These are phyloP conservation scores for Macroramphosus scolopax DNA, from an alignment of 2,797 vertebrate genomes.

Conservation along the genomic window DNA sequence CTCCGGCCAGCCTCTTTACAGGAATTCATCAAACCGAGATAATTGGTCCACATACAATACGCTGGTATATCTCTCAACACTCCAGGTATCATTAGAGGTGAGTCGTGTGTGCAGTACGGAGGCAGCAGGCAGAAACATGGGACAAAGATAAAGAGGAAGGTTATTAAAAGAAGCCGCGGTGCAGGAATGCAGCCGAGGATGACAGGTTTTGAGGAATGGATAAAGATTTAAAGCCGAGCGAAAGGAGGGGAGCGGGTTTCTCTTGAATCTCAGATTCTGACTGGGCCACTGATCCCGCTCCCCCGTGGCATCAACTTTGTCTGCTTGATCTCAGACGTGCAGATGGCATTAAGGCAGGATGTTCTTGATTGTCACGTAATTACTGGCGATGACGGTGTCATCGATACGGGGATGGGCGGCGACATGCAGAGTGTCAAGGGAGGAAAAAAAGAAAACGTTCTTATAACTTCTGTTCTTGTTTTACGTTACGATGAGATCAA, in stretches of 20 bases:
- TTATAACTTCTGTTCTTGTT: too few relatives aligned
- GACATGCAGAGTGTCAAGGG: too few relatives aligned
- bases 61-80: slow-evolving; percentile 13
- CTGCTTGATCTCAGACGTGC: slow-evolving; percentile 28
- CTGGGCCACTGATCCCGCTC: slow-evolving; percentile 41
- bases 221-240: slow-evolving; percentile 36
- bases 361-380: slow-evolving; percentile 12
- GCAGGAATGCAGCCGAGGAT: slow-evolving; percentile 43
- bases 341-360: slow-evolving; percentile 25
- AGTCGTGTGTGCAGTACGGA: slow-evolving; percentile 32
- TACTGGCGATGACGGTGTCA: slow-evolving; percentile 7
- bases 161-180: slow-evolving; percentile 56
- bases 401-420: neutral
- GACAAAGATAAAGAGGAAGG: slow-evolving; percentile 50
- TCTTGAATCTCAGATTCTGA: too few relatives aligned
- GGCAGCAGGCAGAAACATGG: slow-evolving; percentile 27
- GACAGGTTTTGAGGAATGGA: slow-evolving; percentile 57
- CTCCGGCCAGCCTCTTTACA: slow-evolving; percentile 6
- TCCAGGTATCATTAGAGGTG: slow-evolving; percentile 46
- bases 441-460: too few relatives aligned
- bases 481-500: too few relatives aligned
- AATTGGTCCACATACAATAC: slow-evolving; percentile 44
- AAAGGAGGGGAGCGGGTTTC: slow-evolving; percentile 16
- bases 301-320: slow-evolving; percentile 23
- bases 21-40: slow-evolving; percentile 22